A percentile compares a stretch with the other conserved stretches of the same genome.
These are phyloP conservation scores for Pammene fasciana DNA, from an alignment of 2,888 invertebrate species.

Conservation along the genomic window DNA sequence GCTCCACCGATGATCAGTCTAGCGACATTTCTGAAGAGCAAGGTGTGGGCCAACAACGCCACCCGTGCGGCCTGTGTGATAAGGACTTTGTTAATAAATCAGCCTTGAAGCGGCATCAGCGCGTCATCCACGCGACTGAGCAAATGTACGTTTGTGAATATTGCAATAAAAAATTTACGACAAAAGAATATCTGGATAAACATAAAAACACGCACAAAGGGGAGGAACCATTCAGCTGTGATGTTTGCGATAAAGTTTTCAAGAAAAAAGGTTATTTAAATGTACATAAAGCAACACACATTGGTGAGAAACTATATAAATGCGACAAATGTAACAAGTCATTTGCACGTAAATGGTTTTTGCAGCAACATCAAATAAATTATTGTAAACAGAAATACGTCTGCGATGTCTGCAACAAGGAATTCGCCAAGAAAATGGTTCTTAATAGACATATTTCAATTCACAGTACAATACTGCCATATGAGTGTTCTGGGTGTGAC, in stretches of 20 bases:
- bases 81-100: neutral
- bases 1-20: neutral
- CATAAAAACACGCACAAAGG: neutral
- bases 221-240: neutral
- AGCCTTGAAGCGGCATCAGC: neutral
- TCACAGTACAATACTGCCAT: neutral
- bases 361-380: neutral
- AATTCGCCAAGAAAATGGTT: neutral
- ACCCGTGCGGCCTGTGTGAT: neutral
- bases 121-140: neutral
- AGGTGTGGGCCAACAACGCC: neutral
- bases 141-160: neutral
- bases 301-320: neutral
- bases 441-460: neutral
- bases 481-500: too few species aligned
- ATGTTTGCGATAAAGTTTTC: neutral
- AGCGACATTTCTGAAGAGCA: neutral
- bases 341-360: neutral
- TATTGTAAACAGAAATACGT: neutral
- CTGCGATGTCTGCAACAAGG: neutral
- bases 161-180: slow-evolving; percentile 4
- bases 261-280: neutral
- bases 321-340: neutral
- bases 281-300: neutral
- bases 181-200: neutral